Conservation (phyloP, 2,888 invertebrate genomes). For the Oithona nana region DNA sequence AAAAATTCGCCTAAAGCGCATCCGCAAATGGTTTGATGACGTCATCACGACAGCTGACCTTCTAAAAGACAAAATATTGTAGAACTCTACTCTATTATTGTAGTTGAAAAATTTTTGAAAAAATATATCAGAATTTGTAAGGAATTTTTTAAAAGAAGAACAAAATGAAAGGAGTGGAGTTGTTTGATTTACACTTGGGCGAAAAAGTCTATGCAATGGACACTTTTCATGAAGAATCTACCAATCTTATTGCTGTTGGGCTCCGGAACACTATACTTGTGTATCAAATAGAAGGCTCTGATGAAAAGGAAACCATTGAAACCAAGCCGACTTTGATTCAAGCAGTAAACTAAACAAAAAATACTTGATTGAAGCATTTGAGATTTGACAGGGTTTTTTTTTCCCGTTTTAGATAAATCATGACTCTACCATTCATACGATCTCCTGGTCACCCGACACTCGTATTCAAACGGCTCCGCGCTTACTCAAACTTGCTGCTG, state of each 20-base stretch:
- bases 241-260: not conserved
- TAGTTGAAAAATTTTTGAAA: no score
- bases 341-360: no score
- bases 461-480: not conserved
- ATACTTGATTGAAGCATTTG: no score
- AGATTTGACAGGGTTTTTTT: no score
- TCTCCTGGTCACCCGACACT: not conserved
- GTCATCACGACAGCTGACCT: no score
- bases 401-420: not conserved
- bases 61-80: no score
- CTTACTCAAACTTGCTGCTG: not conserved
- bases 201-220: not conserved
- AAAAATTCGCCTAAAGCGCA: no score
- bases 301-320: not conserved
- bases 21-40: no score
- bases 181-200: not conserved
- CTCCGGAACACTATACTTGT: not conserved
- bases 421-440: not conserved
- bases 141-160: no score
- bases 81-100: no score
- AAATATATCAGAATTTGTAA: no score
- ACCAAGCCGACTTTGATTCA: not conserved
- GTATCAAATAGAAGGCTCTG: not conserved
- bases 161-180: not conserved
- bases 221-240: not conserved